Evolutionary conservation across 1,140 invertebrate genomes (phyloP).

Genomic region (Drosophila sechellia): DNA sequence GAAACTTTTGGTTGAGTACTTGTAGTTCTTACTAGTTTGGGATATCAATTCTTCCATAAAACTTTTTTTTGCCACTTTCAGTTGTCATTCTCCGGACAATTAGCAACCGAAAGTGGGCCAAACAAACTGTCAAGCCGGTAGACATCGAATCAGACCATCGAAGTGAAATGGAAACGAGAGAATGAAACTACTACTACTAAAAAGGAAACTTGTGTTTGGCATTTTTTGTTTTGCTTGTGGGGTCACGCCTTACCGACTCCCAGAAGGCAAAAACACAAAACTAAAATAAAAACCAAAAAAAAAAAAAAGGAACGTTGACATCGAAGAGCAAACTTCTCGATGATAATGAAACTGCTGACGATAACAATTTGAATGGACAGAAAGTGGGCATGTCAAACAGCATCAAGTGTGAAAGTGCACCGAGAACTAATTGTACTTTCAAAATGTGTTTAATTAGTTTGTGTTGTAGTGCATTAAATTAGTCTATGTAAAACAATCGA

Average conservation of each 20-base stretch:
- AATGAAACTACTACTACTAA: constrained; percentile 28
- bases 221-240: constrained; percentile 15
- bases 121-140: constrained; percentile 44
- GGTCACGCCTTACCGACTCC: constrained; percentile 15
- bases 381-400: neutral
- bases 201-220: constrained; percentile 51
- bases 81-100: constrained; percentile 34
- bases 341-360: constrained; percentile 29
- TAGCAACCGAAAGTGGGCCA: constrained; percentile 48
- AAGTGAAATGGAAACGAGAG: constrained; percentile 36
- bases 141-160: constrained; percentile 40
- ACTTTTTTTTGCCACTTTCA: constrained; percentile 17
- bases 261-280: constrained; percentile 1
- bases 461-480: no score
- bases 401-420: constrained; percentile 9
- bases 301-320: constrained; percentile 7
- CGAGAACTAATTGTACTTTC: neutral
- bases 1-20: constrained; percentile 4
- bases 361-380: constrained; percentile 17
- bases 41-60: constrained; percentile 25
- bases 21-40: neutral
- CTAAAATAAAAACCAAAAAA: neutral
- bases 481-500: no score
- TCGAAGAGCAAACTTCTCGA: constrained; percentile 8
- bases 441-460: neutral